phyloP scores from a whole-genome alignment of 2,797 vertebrate genomes.

The Poeciliopsis presidionis region DNA sequence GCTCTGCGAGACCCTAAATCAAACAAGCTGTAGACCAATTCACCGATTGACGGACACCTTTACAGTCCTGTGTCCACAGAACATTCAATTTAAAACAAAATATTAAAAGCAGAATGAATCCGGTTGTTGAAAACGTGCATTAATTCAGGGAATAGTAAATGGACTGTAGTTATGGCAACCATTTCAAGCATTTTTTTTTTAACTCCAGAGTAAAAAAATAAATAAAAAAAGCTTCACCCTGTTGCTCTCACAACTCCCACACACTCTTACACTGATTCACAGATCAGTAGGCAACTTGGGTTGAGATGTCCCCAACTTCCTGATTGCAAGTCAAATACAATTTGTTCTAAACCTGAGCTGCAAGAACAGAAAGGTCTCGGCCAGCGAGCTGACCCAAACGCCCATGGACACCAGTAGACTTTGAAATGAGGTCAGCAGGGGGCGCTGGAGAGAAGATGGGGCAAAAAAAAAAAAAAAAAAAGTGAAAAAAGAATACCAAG shows the following conservation, averaged over 20 bases:
- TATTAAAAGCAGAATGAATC: not conserved
- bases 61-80: not conserved
- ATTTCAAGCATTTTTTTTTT: not conserved
- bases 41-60: not conserved
- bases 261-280: not conserved
- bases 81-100: not conserved
- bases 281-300: not conserved
- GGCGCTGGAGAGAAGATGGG: too few species aligned
- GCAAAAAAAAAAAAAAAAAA: too few species aligned
- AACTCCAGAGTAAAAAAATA: not conserved
- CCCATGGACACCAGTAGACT: not conserved
- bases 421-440: too few species aligned
- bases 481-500: too few species aligned
- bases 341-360: not conserved
- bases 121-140: slow-evolving; percentile 22
- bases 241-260: not conserved
- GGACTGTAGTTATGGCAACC: not conserved
- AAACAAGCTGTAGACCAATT: not conserved
- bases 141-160: not conserved
- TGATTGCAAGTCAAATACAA: not conserved
- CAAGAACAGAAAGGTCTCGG: not conserved
- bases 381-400: not conserved
- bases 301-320: not conserved
- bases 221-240: not conserved
- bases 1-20: not conserved